Conservation (phyloP, 1,140 invertebrate genomes). For the Hormaphis cornu region DNA sequence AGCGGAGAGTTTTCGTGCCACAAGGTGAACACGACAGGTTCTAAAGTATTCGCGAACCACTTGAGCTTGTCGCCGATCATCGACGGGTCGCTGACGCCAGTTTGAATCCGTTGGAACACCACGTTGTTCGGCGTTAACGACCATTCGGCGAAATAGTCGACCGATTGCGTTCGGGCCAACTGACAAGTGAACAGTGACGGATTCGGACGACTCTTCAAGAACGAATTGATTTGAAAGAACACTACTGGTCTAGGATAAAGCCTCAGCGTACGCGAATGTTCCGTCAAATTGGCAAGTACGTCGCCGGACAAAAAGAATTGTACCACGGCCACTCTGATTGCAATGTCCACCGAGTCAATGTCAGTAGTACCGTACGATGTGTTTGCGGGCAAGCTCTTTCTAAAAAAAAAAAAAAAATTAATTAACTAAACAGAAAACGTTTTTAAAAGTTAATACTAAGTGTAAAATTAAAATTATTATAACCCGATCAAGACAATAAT, state of each 20-base stretch:
- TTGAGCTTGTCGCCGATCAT: slow-evolving; percentile 95
- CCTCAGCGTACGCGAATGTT: slow-evolving; percentile 91
- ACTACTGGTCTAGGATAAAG: slow-evolving; percentile 96
- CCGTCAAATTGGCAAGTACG: slow-evolving; percentile 90
- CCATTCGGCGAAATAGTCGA: slow-evolving; percentile 98
- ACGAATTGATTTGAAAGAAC: slow-evolving; percentile 97
- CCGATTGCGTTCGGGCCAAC: slow-evolving; percentile 56
- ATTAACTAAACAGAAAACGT: too few species aligned
- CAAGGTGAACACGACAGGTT: slow-evolving; percentile 82
- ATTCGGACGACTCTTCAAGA: slow-evolving; percentile 82
- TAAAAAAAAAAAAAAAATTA: not conserved
- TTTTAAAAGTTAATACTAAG: too few species aligned
- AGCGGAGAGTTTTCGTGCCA: slow-evolving; percentile 53
- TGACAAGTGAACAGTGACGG: slow-evolving; percentile 61
- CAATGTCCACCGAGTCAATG: slow-evolving; percentile 96
- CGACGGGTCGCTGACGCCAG: slow-evolving; percentile 85
- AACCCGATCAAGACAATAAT: too few species aligned
- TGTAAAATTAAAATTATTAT: too few species aligned
- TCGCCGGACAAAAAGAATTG: slow-evolving; percentile 98
- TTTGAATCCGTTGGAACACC: slow-evolving; percentile 92
- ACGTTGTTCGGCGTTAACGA: slow-evolving; percentile 93
- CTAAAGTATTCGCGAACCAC: slow-evolving; percentile 81
- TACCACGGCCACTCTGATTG: slow-evolving; percentile 96
- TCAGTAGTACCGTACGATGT: slow-evolving; percentile 49
- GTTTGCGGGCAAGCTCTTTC: not conserved